Conservation (phyloP, 2,888 invertebrate genomes). For the Hydroisotoma schaefferi region DNA sequence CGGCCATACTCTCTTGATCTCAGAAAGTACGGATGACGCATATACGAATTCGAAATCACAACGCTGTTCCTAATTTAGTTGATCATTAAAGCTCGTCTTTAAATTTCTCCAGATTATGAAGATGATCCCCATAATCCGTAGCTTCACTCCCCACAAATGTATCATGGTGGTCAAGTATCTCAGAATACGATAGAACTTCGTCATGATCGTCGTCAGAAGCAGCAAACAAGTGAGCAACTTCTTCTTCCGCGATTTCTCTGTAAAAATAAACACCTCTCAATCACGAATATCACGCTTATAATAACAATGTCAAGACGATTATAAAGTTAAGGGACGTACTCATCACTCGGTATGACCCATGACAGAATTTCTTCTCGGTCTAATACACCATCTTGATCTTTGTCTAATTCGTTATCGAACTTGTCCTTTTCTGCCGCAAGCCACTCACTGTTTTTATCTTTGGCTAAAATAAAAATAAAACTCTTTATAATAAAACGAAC, state of each 20-base stretch:
- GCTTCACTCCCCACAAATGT: slow-evolving; percentile 91
- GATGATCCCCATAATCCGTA: slow-evolving; percentile 80
- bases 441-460: slow-evolving; percentile 70
- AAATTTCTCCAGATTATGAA: slow-evolving; percentile 73
- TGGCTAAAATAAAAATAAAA: slow-evolving; percentile 53
- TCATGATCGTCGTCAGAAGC: slow-evolving; percentile 80
- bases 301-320: not conserved
- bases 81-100: slow-evolving; percentile 68
- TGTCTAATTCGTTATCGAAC: slow-evolving; percentile 82
- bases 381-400: slow-evolving; percentile 75
- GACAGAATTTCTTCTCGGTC: slow-evolving; percentile 72
- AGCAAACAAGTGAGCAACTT: slow-evolving; percentile 84
- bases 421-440: slow-evolving; percentile 70
- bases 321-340: slow-evolving; percentile 60
- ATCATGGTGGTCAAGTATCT: slow-evolving; percentile 78
- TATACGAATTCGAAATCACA: not conserved
- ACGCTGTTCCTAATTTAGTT: not conserved
- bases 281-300: too few relatives aligned
- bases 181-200: slow-evolving; percentile 70
- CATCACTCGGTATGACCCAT: slow-evolving; percentile 89
- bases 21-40: too few relatives aligned
- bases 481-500: not conserved
- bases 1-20: too few relatives aligned
- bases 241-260: slow-evolving; percentile 82
- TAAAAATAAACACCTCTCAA: too few relatives aligned